Percentiles rank a stretch among this genome's conserved stretches.
phyloP scores from a whole-genome alignment of 2,113 vertebrate species.

The Cynopterus brachyotis region DNA sequence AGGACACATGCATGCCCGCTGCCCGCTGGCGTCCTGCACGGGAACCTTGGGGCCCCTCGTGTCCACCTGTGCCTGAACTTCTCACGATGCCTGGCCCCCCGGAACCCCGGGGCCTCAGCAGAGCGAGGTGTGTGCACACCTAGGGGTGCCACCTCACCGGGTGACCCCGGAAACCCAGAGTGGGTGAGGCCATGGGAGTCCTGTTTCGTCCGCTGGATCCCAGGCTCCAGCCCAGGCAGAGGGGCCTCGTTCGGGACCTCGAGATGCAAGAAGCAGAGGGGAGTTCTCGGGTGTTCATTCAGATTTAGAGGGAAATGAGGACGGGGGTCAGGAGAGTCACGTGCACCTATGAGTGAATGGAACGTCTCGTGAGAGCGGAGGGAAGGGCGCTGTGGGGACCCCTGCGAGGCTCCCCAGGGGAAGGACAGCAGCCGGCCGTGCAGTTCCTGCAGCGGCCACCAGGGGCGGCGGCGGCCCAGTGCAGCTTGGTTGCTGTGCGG shows the following conservation, averaged over 20 bases:
- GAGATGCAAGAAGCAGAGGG: neutral
- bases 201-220: neutral
- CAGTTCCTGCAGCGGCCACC: neutral
- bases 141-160: too few species aligned
- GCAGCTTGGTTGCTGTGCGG: neutral
- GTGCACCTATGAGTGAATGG: neutral
- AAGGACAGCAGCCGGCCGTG: neutral
- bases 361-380: too few species aligned
- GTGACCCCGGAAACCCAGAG: slow-evolving; percentile 76
- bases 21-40: neutral
- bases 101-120: neutral
- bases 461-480: neutral
- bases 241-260: too few species aligned
- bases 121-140: too few species aligned
- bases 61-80: rapidly evolving
- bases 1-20: rapidly evolving
- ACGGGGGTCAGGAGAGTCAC: neutral
- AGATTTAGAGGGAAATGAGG: neutral
- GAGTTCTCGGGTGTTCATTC: neutral
- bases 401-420: rapidly evolving
- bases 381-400: neutral
- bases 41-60: neutral
- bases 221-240: rapidly evolving
- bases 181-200: slow-evolving; percentile 65
- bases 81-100: rapidly evolving